These are phyloP conservation scores for Knipowitschia caucasica DNA, from an alignment of 2,797 vertebrate genomes.

Conservation along the genomic window DNA sequence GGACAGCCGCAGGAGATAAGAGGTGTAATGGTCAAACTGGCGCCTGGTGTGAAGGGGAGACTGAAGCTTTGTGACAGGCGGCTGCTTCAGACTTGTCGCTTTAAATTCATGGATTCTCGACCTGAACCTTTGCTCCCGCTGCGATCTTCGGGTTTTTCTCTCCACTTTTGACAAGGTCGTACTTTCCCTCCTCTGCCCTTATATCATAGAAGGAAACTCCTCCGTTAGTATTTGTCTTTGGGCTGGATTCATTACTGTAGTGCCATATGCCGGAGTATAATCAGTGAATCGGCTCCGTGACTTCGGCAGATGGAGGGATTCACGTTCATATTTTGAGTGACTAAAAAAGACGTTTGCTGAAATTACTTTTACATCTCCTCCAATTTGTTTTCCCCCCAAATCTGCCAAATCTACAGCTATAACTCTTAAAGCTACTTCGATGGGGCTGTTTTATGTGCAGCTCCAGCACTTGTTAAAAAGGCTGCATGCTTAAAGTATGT, in stretches of 20 bases:
- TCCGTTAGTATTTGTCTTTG: slow-evolving; percentile 1
- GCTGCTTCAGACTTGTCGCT: slow-evolving; percentile 42
- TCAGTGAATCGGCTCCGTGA: slow-evolving; percentile 2
- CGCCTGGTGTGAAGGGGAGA: slow-evolving; percentile 46
- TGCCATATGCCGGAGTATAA: slow-evolving; percentile 9
- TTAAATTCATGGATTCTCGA: slow-evolving; percentile 43
- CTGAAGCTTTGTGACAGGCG: slow-evolving; percentile 47
- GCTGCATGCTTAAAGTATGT: no score
- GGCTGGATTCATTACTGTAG: slow-evolving; percentile 6
- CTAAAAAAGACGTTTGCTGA: not conserved
- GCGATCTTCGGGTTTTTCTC: slow-evolving; percentile 16
- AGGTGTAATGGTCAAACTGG: slow-evolving; percentile 55
- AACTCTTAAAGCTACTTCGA: not conserved
- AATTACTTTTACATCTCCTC: slow-evolving; percentile 1
- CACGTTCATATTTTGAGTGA: not conserved
- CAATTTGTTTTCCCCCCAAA: not conserved
- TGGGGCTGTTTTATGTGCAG: not conserved
- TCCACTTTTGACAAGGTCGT: slow-evolving; percentile 40
- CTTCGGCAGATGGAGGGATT: slow-evolving; percentile 7
- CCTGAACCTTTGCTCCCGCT: slow-evolving; percentile 26
- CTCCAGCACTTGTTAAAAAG: not conserved
- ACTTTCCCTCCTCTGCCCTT: slow-evolving; percentile 11
- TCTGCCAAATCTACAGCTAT: not conserved
- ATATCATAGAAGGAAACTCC: not conserved
- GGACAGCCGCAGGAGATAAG: slow-evolving; percentile 32